phyloP scores from a whole-genome alignment of 2,797 vertebrate species.

The Masticophis lateralis region DNA sequence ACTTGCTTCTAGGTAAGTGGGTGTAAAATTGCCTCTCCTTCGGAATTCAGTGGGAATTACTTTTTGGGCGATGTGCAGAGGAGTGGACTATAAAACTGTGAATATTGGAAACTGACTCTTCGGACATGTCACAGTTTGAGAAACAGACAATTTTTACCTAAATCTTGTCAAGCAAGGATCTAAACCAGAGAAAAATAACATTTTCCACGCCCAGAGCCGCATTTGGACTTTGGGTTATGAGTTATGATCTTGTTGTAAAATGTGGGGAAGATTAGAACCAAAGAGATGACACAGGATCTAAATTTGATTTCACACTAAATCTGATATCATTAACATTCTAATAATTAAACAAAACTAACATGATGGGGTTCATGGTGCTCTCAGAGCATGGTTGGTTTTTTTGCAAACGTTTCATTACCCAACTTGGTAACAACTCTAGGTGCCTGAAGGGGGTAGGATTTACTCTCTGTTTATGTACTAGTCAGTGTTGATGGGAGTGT shows the following conservation, averaged over 20 bases:
- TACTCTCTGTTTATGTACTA: not conserved
- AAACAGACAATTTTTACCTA: not conserved
- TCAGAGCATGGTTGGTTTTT: not conserved
- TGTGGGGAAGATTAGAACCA: not conserved
- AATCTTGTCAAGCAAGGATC: not conserved
- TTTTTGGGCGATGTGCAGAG: not conserved
- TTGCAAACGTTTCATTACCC: not conserved
- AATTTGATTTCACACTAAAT: not conserved
- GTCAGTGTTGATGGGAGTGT: not conserved
- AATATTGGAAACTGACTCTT: not conserved
- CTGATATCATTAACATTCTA: not conserved
- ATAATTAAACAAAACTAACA: not conserved
- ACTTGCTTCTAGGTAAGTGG: not conserved
- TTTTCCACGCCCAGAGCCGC: not conserved
- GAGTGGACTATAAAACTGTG: not conserved
- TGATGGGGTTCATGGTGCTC: not conserved
- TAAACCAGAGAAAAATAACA: not conserved
- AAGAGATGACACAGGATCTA: not conserved
- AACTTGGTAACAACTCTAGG: not conserved
- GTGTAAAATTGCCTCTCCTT: not conserved
- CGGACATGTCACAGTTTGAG: not conserved
- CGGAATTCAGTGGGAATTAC: not conserved
- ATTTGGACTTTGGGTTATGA: not conserved
- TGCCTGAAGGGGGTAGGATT: not conserved
- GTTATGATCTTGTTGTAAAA: not conserved